Percentiles rank a stretch among this genome's conserved stretches.
phyloP scores from a whole-genome alignment of 2,888 invertebrate genomes.

The Hirtodrosophila alboralis region DNA sequence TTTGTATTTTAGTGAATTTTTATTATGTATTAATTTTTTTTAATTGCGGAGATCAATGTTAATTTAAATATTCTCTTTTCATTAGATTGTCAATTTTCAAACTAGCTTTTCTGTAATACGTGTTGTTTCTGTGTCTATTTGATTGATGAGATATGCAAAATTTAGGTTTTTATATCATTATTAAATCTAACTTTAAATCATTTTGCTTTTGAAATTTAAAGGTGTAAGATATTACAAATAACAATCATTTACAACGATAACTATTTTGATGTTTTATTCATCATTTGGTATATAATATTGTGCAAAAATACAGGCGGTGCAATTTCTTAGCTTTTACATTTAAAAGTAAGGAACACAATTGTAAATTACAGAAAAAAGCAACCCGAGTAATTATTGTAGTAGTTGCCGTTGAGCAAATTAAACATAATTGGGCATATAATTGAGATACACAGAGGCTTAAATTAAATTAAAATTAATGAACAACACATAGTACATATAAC shows the following conservation, averaged over 20 bases:
- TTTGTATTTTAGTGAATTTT: no score
- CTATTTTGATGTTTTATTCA: slow-evolving; percentile 48
- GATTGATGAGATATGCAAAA: no score
- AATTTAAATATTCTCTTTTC: no score
- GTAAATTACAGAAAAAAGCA: slow-evolving; percentile 31
- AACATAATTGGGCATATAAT: slow-evolving; percentile 20
- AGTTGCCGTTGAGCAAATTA: slow-evolving; percentile 22
- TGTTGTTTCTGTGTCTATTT: no score
- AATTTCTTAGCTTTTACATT: slow-evolving; percentile 31
- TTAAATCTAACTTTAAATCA: no score
- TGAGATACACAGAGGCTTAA: slow-evolving; percentile 36
- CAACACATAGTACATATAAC: slow-evolving; percentile 18
- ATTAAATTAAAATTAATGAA: slow-evolving; percentile 33
- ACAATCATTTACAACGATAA: slow-evolving; percentile 42
- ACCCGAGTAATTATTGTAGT: neutral
- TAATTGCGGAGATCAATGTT: no score
- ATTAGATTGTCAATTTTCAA: no score
- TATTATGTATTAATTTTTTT: no score
- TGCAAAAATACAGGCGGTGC: slow-evolving; percentile 67
- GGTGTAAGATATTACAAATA: neutral
- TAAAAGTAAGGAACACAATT: slow-evolving; percentile 31
- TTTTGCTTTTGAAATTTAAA: no score
- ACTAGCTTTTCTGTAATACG: no score
- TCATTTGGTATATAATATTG: slow-evolving; percentile 40
- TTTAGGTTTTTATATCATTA: no score